phyloP scores from a whole-genome alignment of 2,797 vertebrate species.

The Menidia menidia region DNA sequence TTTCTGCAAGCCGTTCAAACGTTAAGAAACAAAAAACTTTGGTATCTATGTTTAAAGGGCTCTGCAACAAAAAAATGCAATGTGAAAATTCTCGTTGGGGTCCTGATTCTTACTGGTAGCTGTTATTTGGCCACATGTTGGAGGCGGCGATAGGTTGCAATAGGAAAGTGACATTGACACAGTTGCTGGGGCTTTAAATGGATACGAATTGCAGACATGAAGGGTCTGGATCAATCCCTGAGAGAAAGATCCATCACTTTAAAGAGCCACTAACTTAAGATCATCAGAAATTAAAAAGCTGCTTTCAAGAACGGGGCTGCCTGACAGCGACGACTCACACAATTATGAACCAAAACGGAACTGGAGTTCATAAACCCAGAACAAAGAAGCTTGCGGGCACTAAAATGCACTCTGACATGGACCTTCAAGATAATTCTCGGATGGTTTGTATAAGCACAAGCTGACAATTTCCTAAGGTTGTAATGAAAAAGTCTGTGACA shows the following conservation, averaged over 20 bases:
- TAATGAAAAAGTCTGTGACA: no score
- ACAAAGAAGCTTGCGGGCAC: neutral
- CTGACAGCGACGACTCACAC: no score
- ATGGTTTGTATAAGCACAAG: no score
- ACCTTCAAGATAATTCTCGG: neutral
- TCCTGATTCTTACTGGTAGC: no score
- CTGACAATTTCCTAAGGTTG: no score
- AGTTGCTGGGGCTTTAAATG: neutral
- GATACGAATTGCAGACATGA: neutral
- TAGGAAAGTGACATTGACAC: neutral
- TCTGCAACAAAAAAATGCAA: no score
- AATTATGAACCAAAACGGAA: neutral
- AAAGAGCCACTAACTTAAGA: no score
- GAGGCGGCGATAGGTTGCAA: neutral
- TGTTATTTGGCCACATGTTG: neutral
- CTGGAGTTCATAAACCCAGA: neutral
- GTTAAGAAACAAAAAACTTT: constrained; percentile 33
- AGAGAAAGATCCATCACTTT: no score
- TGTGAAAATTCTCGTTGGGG: no score
- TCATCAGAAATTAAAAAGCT: no score
- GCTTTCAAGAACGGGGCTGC: no score
- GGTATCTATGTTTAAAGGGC: constrained; percentile 3
- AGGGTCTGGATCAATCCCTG: no score
- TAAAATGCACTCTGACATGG: neutral
- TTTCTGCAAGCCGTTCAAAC: constrained; percentile 51